These are phyloP conservation scores for Embidobia sp. DNA, from an alignment of 2,888 invertebrate species.

Conservation along the genomic window DNA sequence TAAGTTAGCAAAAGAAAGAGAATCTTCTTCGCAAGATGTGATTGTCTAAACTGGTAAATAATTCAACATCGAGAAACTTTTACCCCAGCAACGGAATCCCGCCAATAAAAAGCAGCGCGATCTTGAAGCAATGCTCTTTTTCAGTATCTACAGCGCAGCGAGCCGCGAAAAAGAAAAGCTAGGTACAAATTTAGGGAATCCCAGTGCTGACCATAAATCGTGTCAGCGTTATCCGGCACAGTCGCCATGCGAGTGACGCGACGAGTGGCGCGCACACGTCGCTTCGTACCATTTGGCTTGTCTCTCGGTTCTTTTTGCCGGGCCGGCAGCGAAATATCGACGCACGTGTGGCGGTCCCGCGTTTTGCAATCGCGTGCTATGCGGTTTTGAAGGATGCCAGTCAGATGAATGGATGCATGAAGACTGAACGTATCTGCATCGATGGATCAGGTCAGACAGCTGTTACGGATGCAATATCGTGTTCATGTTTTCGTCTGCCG, in stretches of 20 bases:
- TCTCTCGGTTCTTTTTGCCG: constrained; percentile 44
- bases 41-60: no score
- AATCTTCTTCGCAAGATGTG: no score
- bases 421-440: constrained; percentile 58
- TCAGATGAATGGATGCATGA: constrained; percentile 56
- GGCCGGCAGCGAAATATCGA: constrained; percentile 25
- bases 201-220: constrained; percentile 74
- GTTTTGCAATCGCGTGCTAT: constrained; percentile 48
- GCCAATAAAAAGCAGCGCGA: background rate
- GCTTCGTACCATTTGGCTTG: constrained; percentile 49
- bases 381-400: constrained; percentile 61
- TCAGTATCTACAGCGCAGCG: no score
- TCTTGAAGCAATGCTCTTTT: no score
- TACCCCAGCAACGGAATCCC: no score
- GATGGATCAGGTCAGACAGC: constrained; percentile 62
- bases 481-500: constrained; percentile 44
- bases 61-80: no score
- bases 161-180: constrained; percentile 39
- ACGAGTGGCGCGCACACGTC: constrained; percentile 49
- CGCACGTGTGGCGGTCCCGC: constrained; percentile 23
- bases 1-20: no score
- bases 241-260: constrained; percentile 53
- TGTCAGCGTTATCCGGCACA: constrained; percentile 70
- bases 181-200: constrained; percentile 72
- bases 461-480: constrained; percentile 59